Percentiles rank a stretch among this genome's conserved stretches.
These are phyloP conservation scores for Latrodectus geometricus DNA, from an alignment of 1,140 invertebrate genomes.

Conservation along the genomic window DNA sequence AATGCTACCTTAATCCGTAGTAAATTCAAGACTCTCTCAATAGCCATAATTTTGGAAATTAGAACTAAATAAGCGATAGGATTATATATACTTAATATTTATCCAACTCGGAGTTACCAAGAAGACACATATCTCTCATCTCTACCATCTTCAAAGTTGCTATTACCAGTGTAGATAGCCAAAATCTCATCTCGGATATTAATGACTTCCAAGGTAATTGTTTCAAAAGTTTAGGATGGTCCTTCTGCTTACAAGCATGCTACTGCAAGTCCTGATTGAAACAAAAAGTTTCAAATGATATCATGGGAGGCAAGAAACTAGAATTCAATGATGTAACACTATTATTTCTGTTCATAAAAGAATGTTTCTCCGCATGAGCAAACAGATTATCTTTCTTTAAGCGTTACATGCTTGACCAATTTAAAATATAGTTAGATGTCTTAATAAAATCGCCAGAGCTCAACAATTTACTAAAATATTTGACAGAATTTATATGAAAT, in stretches of 20 bases:
- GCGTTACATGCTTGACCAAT: neutral
- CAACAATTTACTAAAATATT: neutral
- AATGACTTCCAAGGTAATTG: neutral
- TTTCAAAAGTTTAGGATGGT: neutral
- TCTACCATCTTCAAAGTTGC: no score
- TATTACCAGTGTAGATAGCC: neutral
- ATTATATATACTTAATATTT: no score
- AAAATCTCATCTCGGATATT: neutral
- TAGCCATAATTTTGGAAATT: no score
- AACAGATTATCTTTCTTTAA: neutral
- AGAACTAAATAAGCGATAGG: no score
- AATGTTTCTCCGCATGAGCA: neutral
- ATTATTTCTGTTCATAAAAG: neutral
- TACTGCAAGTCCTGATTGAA: neutral
- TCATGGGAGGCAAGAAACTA: no score
- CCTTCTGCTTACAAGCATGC: neutral
- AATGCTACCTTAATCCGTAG: no score
- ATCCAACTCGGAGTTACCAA: no score
- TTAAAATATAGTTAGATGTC: constrained; percentile 11
- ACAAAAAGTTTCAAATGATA: neutral
- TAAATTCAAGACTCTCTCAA: no score
- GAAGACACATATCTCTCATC: no score
- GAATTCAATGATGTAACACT: neutral
- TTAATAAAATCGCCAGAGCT: neutral
- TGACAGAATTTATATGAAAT: neutral